phyloP scores from a whole-genome alignment of 2,113 vertebrate species.

The Nestor notabilis region DNA sequence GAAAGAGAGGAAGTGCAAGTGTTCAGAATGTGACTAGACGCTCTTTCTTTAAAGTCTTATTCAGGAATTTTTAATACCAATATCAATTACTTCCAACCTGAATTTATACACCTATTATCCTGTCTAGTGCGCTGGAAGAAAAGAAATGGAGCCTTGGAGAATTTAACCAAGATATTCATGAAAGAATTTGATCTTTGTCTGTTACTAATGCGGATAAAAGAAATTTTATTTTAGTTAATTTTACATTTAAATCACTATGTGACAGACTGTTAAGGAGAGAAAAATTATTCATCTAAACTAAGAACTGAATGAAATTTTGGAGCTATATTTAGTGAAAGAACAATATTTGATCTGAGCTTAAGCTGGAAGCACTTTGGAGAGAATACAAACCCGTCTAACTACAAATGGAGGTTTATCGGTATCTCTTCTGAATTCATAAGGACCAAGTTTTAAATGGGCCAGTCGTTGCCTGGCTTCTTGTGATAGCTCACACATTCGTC shows the following conservation, averaged over 20 bases:
- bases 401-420: conserved; percentile 87
- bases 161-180: conserved; percentile 50
- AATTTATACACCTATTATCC: conserved; percentile 60
- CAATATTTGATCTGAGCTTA: conserved; percentile 34
- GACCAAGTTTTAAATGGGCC: conserved; percentile 89
- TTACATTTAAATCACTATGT: conserved; percentile 56
- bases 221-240: conserved; percentile 66
- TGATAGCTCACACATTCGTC: conserved; percentile 92
- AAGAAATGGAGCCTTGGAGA: conserved; percentile 49
- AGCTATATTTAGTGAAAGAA: conserved; percentile 20
- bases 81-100: conserved; percentile 61
- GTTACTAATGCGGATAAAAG: conserved; percentile 29
- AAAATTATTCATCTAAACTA: conserved; percentile 44
- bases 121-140: conserved; percentile 31
- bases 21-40: conserved; percentile 44
- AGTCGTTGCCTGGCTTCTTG: conserved; percentile 86
- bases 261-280: conserved; percentile 43
- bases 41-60: conserved; percentile 48
- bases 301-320: conserved; percentile 35
- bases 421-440: conserved; percentile 91
- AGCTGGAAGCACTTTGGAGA: conserved; percentile 22
- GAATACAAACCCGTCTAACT: conserved; percentile 80
- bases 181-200: conserved; percentile 58
- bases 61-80: conserved; percentile 55
- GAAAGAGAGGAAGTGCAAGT: neutral